These are phyloP conservation scores for Dinocampus coccinellae DNA, from an alignment of 2,888 invertebrate species.

Conservation along the genomic window DNA sequence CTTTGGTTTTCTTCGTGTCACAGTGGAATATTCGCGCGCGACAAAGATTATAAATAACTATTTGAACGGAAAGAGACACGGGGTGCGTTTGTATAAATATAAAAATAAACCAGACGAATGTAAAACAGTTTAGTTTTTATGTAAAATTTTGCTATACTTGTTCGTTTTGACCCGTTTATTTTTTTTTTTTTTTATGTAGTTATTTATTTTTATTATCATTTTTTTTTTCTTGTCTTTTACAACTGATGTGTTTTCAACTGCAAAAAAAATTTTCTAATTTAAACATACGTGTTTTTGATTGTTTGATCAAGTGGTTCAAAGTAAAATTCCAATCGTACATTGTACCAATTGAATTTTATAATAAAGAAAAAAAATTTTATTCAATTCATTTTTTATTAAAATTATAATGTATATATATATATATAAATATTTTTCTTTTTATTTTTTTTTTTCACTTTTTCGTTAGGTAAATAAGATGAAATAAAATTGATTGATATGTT, in stretches of 20 bases:
- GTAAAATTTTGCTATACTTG: neutral
- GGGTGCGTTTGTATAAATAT: conserved; percentile 28
- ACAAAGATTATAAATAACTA: conserved; percentile 33
- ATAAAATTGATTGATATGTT: neutral
- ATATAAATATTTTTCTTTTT: neutral
- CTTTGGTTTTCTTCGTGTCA: conserved; percentile 19
- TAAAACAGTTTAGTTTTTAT: conserved; percentile 18
- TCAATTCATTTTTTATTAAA: too few species aligned
- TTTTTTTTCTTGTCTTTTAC: too few species aligned
- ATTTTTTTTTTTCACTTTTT: too few species aligned
- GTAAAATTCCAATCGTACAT: too few species aligned
- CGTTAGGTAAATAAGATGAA: too few species aligned
- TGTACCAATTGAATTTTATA: too few species aligned
- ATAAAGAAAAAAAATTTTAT: too few species aligned
- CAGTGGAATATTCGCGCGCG: conserved; percentile 28
- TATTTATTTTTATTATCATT: too few species aligned
- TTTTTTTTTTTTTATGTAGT: neutral
- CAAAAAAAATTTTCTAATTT: too few species aligned
- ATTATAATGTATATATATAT: too few species aligned
- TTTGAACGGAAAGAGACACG: conserved; percentile 30
- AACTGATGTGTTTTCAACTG: neutral
- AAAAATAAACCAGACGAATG: conserved; percentile 30
- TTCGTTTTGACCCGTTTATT: conserved; percentile 22
- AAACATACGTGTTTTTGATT: neutral
- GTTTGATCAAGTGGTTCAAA: neutral